Evolutionary conservation across 2,113 vertebrate genomes (phyloP).

Genomic region (Castor canadensis): DNA sequence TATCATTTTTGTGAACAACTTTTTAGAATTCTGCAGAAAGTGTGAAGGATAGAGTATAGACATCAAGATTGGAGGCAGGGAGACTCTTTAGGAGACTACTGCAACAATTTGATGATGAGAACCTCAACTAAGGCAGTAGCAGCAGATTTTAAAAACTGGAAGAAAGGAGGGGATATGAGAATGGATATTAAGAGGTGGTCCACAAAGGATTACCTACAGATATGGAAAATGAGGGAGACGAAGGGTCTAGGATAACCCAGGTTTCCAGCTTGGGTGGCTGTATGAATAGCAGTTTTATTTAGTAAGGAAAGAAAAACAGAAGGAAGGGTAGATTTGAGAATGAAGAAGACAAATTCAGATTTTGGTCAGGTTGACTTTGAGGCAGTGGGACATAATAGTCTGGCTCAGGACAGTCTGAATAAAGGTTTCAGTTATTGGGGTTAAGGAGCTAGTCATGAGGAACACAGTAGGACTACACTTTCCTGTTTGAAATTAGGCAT

Average conservation of each 20-base stretch:
- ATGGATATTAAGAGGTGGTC: neutral
- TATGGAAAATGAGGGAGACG: neutral
- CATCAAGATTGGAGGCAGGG: neutral
- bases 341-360: constrained; percentile 14
- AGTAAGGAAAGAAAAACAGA: constrained; percentile 17
- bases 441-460: constrained; percentile 3
- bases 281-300: constrained; percentile 16
- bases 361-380: constrained; percentile 38
- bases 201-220: neutral
- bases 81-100: neutral
- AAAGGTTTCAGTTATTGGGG: constrained; percentile 16
- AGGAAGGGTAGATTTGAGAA: neutral
- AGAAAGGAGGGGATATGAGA: neutral
- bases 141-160: neutral
- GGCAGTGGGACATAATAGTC: neutral
- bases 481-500: neutral
- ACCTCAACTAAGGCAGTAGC: neutral
- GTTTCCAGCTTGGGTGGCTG: constrained; percentile 13
- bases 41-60: neutral
- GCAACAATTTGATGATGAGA: neutral
- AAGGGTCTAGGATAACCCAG: neutral
- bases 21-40: constrained; percentile 7
- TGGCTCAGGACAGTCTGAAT: neutral
- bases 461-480: neutral
- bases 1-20: constrained; percentile 4